Evolutionary conservation across 1,140 invertebrate genomes (phyloP), one percentile per base, ranked within the genome.

Genomic region (Neelides sp.): DNA sequence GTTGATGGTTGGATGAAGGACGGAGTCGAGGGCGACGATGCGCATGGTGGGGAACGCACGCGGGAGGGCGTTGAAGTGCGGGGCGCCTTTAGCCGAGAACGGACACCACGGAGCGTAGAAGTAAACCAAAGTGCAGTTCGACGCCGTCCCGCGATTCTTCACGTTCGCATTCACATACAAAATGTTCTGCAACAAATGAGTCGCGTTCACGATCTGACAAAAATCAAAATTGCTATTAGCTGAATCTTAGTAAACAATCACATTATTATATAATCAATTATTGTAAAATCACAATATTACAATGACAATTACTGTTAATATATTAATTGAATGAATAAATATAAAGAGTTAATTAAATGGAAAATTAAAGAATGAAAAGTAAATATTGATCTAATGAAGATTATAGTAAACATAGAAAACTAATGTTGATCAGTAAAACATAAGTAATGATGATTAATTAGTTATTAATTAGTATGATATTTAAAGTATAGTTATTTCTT

Each of bases 101-200:
- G 85, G 78, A 68, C 91, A 95, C 65, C 82, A 84, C 41, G 78
- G 79, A 0, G 88, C 85, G 70, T 84, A 95, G 68, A 96, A 96
- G 52, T 94, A 70, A 0, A 95, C 78, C 13, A 88, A 58, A 42
- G 80, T 73, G 71, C 91, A 95, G 48, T 77, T 70, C n/a, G 73
- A 78, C 23, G 73, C 69, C 15, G 68, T 69, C 51, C 62, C 66
- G 48, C 69, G 68, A 61, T 66, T 71, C 15, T 67, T 69, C 30
- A 71, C 64, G 59, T 68, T 73, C 52, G 68, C 69, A 62, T 73
- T 73, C 50, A 69, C 59, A 54, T 72, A 70, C 20, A 79, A 64
- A 8, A 80, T 17, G 2, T 48, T 55, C 51, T 71, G 67, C 48
- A 73, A 62, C 4, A 77, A 63, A 30, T 70, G 64, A 19, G 75